These are phyloP conservation scores for Cisticola juncidis DNA, from an alignment of 2,113 vertebrate species.

Conservation along the genomic window DNA sequence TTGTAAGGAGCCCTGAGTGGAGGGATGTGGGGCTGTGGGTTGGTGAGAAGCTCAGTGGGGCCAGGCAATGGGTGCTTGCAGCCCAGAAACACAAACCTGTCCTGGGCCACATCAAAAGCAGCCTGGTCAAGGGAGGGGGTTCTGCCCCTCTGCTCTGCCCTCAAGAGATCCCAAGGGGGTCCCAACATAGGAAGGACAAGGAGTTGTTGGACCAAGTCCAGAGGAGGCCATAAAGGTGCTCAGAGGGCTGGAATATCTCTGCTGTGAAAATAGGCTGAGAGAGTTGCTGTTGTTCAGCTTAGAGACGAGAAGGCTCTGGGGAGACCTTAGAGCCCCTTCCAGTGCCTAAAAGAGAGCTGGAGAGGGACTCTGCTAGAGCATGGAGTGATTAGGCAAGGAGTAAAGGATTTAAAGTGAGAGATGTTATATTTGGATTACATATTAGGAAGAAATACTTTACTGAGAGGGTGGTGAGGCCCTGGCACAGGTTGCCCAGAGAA, in stretches of 20 bases:
- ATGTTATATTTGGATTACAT: not conserved
- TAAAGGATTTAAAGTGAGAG: not conserved
- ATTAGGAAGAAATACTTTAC: not conserved
- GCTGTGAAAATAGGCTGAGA: not conserved
- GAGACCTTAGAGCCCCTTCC: not conserved
- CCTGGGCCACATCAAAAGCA: not conserved
- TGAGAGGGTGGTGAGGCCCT: not conserved
- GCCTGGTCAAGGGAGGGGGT: accelerated
- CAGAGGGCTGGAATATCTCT: not conserved
- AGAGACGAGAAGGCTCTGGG: not conserved
- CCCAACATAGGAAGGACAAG: not conserved
- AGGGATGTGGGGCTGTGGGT: accelerated
- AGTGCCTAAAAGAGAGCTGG: not conserved
- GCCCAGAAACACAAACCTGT: accelerated
- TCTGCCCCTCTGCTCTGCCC: not conserved
- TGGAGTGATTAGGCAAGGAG: not conserved
- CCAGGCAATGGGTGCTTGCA: not conserved
- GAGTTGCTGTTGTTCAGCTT: not conserved
- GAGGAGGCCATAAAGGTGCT: not conserved
- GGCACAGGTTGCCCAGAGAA: not conserved
- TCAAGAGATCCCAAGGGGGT: not conserved
- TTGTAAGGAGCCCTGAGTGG: not conserved
- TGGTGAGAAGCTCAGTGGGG: not conserved
- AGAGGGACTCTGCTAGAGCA: not conserved
- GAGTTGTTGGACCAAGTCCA: not conserved